These are phyloP conservation scores for Drosophila anomelani DNA, from an alignment of 2,888 invertebrate species.

Conservation along the genomic window DNA sequence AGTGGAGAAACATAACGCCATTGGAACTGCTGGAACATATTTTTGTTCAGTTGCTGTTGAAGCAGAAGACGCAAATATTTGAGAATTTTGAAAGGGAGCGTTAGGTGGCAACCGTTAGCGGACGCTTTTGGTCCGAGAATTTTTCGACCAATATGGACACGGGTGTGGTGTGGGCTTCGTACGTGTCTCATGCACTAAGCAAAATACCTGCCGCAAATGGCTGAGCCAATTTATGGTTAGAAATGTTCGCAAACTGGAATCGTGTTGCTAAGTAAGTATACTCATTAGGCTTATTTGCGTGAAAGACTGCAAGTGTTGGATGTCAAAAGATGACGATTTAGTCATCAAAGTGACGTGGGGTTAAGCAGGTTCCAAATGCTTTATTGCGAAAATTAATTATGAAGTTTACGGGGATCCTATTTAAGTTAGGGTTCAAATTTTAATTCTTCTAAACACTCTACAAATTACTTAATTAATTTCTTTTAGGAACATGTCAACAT, in stretches of 20 bases:
- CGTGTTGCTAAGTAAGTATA: neutral
- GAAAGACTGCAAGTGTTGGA: constrained; percentile 7
- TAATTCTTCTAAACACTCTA: neutral
- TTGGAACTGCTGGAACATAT: constrained; percentile 23
- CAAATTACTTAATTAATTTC: neutral
- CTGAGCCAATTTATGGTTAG: constrained; percentile 2
- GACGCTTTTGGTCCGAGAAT: constrained; percentile 23
- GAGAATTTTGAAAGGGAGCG: constrained; percentile 20
- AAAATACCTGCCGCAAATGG: constrained; percentile 12
- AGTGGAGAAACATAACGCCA: constrained; percentile 14
- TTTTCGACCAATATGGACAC: constrained; percentile 46
- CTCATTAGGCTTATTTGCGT: constrained; percentile 6
- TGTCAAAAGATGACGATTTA: neutral
- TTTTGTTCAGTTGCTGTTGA: constrained; percentile 6
- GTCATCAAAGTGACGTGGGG: constrained; percentile 2
- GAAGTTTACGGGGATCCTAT: neutral
- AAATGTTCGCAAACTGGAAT: constrained; percentile 10
- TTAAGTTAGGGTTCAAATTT: neutral
- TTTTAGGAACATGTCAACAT: too few species aligned
- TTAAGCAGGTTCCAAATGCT: neutral
- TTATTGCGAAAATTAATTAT: neutral
- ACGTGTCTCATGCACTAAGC: constrained; percentile 56
- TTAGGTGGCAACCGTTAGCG: constrained; percentile 30
- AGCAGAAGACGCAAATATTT: constrained; percentile 51
- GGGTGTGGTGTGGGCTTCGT: constrained; percentile 57